These are phyloP conservation scores for Cataglyphis rosenhaueri DNA, from an alignment of 2,888 invertebrate species.

Conservation along the genomic window DNA sequence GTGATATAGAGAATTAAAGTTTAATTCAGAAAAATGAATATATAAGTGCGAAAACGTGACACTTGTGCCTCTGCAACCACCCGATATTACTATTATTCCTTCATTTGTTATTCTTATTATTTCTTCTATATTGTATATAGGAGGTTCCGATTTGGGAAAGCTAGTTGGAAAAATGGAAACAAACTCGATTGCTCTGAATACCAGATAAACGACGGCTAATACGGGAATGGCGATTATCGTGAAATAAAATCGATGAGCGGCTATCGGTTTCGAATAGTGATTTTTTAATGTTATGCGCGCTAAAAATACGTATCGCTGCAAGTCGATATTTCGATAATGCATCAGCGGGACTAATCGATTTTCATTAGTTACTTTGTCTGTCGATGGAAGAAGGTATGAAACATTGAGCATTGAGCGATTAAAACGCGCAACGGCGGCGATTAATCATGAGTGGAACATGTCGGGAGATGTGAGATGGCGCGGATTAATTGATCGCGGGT, in stretches of 20 bases:
- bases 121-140: neutral
- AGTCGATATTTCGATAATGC: constrained; percentile 40
- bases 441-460: constrained; percentile 27
- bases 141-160: neutral
- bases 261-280: constrained; percentile 19
- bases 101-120: neutral
- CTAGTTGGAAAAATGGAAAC: constrained; percentile 18
- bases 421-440: neutral
- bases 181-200: neutral
- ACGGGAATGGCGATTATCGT: constrained; percentile 15
- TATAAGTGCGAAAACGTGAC: constrained; percentile 65
- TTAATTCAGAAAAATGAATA: neutral
- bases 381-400: constrained; percentile 5
- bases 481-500: neutral
- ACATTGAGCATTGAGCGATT: neutral
- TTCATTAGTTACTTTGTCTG: constrained; percentile 17
- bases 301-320: constrained; percentile 19
- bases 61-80: constrained; percentile 19
- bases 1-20: neutral
- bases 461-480: neutral
- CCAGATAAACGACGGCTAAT: constrained; percentile 12
- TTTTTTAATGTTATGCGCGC: constrained; percentile 34
- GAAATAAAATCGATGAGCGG: constrained; percentile 27
- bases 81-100: neutral
- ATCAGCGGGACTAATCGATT: constrained; percentile 22